Evolutionary conservation across 2,888 invertebrate genomes (phyloP).

Genomic region (Torymus tubicola): DNA sequence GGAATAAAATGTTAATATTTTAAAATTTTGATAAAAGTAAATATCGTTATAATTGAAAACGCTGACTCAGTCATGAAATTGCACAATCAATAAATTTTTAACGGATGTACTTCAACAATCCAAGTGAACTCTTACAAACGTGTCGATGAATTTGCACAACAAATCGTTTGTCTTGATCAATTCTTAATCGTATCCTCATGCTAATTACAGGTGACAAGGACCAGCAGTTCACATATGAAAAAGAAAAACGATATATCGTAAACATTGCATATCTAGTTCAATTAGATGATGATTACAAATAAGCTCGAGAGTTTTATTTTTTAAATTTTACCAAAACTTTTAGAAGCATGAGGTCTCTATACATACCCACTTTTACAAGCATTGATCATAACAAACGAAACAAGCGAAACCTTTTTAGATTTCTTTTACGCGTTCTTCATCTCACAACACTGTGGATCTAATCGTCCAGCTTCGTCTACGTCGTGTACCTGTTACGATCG

Average conservation of each 20-base stretch:
- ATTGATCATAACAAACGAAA: slow-evolving; percentile 29
- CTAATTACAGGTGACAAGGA: slow-evolving; percentile 27
- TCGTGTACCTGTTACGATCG: slow-evolving; percentile 56
- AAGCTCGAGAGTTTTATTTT: slow-evolving; percentile 27
- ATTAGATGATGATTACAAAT: neutral
- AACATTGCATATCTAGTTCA: slow-evolving; percentile 43
- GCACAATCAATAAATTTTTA: slow-evolving; percentile 38
- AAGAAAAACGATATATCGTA: slow-evolving; percentile 26
- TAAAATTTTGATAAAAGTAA: slow-evolving; percentile 26
- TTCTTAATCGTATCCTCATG: slow-evolving; percentile 9
- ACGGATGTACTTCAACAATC: slow-evolving; percentile 23
- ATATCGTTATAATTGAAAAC: neutral
- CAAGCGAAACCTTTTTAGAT: slow-evolving; percentile 6
- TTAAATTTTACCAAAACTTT: slow-evolving; percentile 35
- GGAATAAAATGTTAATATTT: neutral
- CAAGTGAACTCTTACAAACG: slow-evolving; percentile 18
- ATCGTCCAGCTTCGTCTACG: slow-evolving; percentile 49
- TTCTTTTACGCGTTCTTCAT: slow-evolving; percentile 22
- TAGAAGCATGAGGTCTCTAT: neutral
- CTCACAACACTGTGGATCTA: slow-evolving; percentile 28
- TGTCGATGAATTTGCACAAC: slow-evolving; percentile 23
- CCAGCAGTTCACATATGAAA: slow-evolving; percentile 15
- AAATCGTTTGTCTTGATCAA: slow-evolving; percentile 32
- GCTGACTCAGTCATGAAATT: slow-evolving; percentile 16
- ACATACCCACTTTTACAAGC: slow-evolving; percentile 1